These are phyloP conservation scores for Lasioglossum zephyrum DNA, from an alignment of 2,888 invertebrate species.

Conservation along the genomic window DNA sequence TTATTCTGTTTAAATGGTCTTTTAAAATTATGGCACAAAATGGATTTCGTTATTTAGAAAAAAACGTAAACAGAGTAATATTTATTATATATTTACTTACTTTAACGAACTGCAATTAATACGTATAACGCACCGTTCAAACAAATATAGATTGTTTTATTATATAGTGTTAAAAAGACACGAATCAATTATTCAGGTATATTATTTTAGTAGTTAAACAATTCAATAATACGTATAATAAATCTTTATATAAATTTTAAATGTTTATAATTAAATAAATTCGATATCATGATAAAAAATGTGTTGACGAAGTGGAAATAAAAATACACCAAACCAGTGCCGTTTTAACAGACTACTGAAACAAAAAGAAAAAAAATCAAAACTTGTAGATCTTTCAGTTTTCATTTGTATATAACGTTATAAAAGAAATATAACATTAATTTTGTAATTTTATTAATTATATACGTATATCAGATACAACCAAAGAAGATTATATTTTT, in stretches of 20 bases:
- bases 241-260: background rate
- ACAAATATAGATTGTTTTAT: constrained; percentile 18
- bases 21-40: background rate
- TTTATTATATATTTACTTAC: constrained; percentile 34
- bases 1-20: constrained; percentile 1
- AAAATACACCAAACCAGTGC: constrained; percentile 35
- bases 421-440: constrained; percentile 8
- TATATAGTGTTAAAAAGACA: constrained; percentile 22
- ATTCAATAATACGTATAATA: background rate
- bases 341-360: constrained; percentile 47
- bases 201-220: background rate
- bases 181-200: background rate
- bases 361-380: constrained; percentile 47
- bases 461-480: constrained; percentile 13
- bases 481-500: constrained; percentile 19
- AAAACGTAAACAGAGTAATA: constrained; percentile 3
- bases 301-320: background rate
- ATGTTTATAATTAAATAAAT: constrained; percentile 1
- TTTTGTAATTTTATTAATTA: constrained; percentile 18
- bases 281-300: constrained; percentile 4
- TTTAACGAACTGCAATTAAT: constrained; percentile 24
- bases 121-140: constrained; percentile 13
- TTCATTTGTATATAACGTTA: constrained; percentile 20
- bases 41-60: constrained; percentile 4
- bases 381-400: constrained; percentile 14